phyloP scores from a whole-genome alignment of 2,888 invertebrate genomes.

The Apodemia zela region DNA sequence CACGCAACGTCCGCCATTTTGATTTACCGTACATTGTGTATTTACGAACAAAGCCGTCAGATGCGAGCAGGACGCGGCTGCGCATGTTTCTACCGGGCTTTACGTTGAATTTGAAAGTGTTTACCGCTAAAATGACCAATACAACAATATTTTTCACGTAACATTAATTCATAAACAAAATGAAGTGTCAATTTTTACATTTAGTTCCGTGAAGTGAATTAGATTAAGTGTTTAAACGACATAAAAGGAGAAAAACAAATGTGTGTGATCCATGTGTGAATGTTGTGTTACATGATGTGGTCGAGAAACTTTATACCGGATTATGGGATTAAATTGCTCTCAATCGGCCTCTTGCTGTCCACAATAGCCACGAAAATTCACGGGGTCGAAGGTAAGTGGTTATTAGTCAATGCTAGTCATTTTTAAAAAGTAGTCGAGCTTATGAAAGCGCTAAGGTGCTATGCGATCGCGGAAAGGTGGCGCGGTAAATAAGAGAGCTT shows the following conservation, averaged over 20 bases:
- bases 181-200: conserved; percentile 77
- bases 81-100: conserved; percentile 71
- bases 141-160: conserved; percentile 46
- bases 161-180: conserved; percentile 76
- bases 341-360: conserved; percentile 65
- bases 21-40: conserved; percentile 77
- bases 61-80: conserved; percentile 78
- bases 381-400: conserved; percentile 80
- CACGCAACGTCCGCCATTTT: conserved; percentile 70
- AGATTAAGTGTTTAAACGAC: conserved; percentile 66
- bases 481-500: conserved; percentile 48
- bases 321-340: conserved; percentile 83
- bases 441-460: conserved; percentile 68
- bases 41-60: conserved; percentile 81
- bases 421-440: conserved; percentile 58
- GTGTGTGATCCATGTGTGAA: conserved; percentile 80
- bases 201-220: conserved; percentile 77
- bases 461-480: conserved; percentile 53
- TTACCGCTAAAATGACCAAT: conserved; percentile 36
- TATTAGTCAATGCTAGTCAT: conserved; percentile 38
- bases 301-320: conserved; percentile 84
- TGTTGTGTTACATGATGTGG: conserved; percentile 84
- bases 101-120: conserved; percentile 62
- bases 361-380: conserved; percentile 69
- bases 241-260: conserved; percentile 76